Conservation (phyloP, 2,113 vertebrate genomes). For the Urocitellus parryii region DNA sequence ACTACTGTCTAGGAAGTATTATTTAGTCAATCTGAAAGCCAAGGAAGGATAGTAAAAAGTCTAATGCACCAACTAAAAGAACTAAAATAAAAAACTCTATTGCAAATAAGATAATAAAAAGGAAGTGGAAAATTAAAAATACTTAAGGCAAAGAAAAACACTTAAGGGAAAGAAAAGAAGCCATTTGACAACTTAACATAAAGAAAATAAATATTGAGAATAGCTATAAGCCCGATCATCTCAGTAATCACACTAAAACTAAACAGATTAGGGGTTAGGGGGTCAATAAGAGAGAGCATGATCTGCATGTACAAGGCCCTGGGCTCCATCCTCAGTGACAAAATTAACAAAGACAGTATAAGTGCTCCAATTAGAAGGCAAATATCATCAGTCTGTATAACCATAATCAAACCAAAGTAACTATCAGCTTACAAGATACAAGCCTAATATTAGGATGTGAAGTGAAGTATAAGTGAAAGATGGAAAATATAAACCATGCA, state of each 20-base stretch:
- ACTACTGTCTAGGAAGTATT: background rate
- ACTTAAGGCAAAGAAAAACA: background rate
- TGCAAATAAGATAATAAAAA: background rate
- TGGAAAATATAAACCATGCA: background rate
- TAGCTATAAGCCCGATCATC: background rate
- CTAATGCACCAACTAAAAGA: background rate
- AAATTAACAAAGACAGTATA: background rate
- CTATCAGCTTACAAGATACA: background rate
- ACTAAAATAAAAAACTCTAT: background rate
- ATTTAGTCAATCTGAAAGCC: background rate
- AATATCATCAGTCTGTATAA: background rate
- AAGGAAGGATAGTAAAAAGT: background rate
- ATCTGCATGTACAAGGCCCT: background rate
- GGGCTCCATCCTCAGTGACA: background rate
- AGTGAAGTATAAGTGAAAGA: background rate
- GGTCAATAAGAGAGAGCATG: background rate
- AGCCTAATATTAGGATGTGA: background rate
- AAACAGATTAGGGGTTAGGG: background rate
- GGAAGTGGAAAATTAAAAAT: background rate
- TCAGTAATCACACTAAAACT: constrained; percentile 12
- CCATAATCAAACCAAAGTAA: background rate
- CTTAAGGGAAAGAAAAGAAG: background rate
- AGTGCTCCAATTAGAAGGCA: background rate
- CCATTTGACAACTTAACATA: background rate
- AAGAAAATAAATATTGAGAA: background rate